These are phyloP conservation scores for Sarcophaga bullata DNA, from an alignment of 1,140 invertebrate species.

Conservation along the genomic window DNA sequence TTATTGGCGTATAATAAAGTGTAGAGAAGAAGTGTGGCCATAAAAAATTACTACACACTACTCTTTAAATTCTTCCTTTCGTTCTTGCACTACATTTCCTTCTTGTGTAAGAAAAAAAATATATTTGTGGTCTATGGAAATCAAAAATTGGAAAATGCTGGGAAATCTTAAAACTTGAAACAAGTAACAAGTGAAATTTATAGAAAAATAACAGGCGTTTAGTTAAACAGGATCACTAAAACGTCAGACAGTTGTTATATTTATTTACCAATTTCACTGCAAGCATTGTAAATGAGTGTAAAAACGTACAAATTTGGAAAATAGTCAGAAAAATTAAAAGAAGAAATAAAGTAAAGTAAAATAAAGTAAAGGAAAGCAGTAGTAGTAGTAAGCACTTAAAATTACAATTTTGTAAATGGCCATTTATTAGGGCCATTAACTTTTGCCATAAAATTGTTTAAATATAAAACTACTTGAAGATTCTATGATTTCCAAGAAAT, in stretches of 20 bases:
- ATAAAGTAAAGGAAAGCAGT: not conserved
- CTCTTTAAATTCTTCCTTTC: too few relatives aligned
- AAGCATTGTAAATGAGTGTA: not conserved
- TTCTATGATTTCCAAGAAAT: conserved; percentile 36
- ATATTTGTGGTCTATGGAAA: too few relatives aligned
- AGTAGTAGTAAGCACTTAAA: conserved; percentile 16
- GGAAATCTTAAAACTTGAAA: not conserved
- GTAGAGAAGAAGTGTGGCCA: conserved; percentile 26
- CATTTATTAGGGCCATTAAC: conserved; percentile 39
- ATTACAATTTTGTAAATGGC: conserved; percentile 36
- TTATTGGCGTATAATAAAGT: conserved; percentile 36
- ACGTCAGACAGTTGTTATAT: not conserved
- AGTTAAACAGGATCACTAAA: conserved; percentile 30
- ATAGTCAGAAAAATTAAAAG: not conserved
- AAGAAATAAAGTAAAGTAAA: not conserved
- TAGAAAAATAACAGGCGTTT: not conserved
- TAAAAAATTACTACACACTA: conserved; percentile 34
- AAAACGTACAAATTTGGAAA: not conserved
- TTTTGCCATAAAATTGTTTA: conserved; percentile 31
- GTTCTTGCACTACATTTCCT: too few relatives aligned
- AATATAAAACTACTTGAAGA: conserved; percentile 33
- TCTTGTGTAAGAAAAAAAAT: too few relatives aligned
- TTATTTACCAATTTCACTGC: not conserved
- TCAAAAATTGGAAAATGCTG: not conserved
- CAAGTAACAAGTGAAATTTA: not conserved